phyloP scores from a whole-genome alignment of 1,140 invertebrate species.

The Cyclargus thomasi region DNA sequence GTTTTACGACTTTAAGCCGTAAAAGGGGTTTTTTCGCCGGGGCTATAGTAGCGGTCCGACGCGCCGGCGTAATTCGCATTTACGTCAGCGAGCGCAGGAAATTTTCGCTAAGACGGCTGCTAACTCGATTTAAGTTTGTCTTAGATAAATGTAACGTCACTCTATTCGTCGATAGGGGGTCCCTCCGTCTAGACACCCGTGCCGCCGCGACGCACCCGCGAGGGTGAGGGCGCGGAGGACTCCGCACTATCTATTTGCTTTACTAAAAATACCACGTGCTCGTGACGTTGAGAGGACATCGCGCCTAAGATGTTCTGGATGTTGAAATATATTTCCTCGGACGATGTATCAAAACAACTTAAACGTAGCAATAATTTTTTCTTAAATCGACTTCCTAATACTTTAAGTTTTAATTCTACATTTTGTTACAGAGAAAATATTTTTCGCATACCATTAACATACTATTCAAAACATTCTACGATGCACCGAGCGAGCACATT shows the following conservation, averaged over 20 bases:
- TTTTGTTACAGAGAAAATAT: background rate
- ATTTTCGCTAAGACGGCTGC: slow-evolving; percentile 19
- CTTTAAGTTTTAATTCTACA: background rate
- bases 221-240: slow-evolving; percentile 61
- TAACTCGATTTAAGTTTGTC: slow-evolving; percentile 40
- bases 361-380: too few species aligned
- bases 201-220: slow-evolving; percentile 61
- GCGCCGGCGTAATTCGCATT: background rate
- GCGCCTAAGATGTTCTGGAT: background rate
- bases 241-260: slow-evolving; percentile 63
- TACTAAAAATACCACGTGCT: slow-evolving; percentile 54
- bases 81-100: slow-evolving; percentile 17
- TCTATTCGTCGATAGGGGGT: slow-evolving; percentile 46
- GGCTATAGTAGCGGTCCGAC: background rate
- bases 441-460: background rate
- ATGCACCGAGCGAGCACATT: background rate
- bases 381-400: too few species aligned
- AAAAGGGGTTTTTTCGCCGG: background rate
- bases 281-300: slow-evolving; percentile 46
- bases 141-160: slow-evolving; percentile 45
- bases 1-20: slow-evolving; percentile 11
- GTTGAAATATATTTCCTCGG: background rate
- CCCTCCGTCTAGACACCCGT: slow-evolving; percentile 72
- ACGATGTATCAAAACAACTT: background rate
- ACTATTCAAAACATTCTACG: background rate